Conservation (phyloP, 2,113 vertebrate species). For the Zingel zingel region DNA sequence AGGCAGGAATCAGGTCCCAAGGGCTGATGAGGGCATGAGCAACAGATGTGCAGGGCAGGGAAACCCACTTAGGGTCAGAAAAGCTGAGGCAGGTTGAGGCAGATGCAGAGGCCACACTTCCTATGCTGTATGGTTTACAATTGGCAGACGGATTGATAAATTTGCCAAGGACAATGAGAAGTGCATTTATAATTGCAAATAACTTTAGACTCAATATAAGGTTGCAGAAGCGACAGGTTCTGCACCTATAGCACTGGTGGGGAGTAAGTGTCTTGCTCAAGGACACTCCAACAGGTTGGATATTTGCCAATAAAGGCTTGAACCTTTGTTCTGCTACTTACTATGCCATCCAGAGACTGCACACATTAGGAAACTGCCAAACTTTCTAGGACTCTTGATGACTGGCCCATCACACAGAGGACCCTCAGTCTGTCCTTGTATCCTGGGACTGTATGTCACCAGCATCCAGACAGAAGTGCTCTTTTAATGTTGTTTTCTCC, state of each 20-base stretch:
- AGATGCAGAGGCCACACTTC: background rate
- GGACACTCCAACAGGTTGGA: conserved; percentile 20
- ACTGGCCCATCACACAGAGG: background rate
- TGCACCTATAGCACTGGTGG: background rate
- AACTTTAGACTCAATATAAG: background rate
- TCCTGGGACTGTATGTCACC: conserved; percentile 15
- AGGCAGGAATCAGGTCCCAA: conserved; percentile 27
- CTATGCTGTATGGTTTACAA: conserved; percentile 35
- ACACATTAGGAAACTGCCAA: conserved; percentile 3
- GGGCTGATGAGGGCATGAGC: conserved; percentile 16
- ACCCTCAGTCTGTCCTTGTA: conserved; percentile 1
- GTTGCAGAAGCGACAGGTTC: background rate
- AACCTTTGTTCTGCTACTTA: background rate
- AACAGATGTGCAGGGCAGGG: conserved; percentile 22
- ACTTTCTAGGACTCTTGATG: conserved; percentile 6
- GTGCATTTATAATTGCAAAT: background rate
- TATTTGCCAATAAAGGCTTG: conserved; percentile 36
- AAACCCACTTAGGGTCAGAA: conserved; percentile 12
- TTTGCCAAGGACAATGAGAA: conserved; percentile 25
- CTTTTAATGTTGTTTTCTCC: background rate
- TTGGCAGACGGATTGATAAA: conserved; percentile 18
- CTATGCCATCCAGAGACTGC: background rate
- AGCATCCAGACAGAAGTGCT: background rate
- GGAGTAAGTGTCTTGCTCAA: conserved; percentile 25
- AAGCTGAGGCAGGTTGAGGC: conserved; percentile 15